These are phyloP conservation scores for Craterocephalus amniculus DNA, from an alignment of 2,797 vertebrate genomes.

Conservation along the genomic window DNA sequence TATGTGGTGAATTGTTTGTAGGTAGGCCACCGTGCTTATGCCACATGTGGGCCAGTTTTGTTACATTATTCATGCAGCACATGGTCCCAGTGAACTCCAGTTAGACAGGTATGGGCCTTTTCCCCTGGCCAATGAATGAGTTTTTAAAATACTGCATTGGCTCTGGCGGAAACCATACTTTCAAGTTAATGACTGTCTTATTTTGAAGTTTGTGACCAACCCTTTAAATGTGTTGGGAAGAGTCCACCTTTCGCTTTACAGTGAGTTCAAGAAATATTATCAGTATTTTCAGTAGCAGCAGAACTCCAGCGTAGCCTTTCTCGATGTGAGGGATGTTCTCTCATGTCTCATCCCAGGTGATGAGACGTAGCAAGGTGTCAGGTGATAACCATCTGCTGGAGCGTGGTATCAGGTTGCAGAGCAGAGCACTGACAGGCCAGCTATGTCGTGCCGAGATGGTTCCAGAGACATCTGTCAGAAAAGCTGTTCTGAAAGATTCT, in stretches of 20 bases:
- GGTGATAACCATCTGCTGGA: constrained; percentile 49
- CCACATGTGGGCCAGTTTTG: background rate
- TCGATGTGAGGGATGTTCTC: constrained; percentile 22
- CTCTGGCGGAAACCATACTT: background rate
- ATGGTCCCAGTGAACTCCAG: background rate
- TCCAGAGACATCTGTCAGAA: constrained; percentile 26
- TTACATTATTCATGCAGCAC: background rate
- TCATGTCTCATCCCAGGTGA: constrained; percentile 49
- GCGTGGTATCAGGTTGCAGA: constrained; percentile 52
- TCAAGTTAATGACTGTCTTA: background rate
- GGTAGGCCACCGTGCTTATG: background rate
- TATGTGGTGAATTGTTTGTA: background rate
- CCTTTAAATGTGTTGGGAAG: background rate
- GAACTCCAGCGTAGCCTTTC: constrained; percentile 10
- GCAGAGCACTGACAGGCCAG: constrained; percentile 14
- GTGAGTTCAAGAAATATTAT: background rate
- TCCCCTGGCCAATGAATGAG: background rate
- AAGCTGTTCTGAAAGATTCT: constrained; percentile 6
- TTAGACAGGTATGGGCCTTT: background rate
- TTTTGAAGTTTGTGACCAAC: background rate
- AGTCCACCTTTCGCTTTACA: background rate
- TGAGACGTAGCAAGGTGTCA: constrained; percentile 46
- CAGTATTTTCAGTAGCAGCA: background rate
- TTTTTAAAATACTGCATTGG: background rate
- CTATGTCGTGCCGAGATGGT: constrained; percentile 22